These are phyloP conservation scores for Zygaena filipendulae DNA, from an alignment of 2,888 invertebrate genomes.

Conservation along the genomic window DNA sequence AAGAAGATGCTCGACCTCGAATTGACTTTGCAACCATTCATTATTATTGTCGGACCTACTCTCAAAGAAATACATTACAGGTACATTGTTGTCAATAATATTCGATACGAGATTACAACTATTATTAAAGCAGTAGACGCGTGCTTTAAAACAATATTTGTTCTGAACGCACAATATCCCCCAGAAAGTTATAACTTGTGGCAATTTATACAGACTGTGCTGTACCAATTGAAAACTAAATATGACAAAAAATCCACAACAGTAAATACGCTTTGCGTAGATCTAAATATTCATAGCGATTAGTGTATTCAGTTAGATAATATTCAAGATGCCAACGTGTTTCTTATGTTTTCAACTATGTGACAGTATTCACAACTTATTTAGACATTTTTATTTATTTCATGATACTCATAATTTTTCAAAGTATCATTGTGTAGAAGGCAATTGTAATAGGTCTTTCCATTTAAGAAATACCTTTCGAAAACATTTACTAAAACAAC, in stretches of 20 bases:
- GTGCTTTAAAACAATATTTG: background rate
- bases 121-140: background rate
- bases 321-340: background rate
- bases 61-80: background rate
- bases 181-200: background rate
- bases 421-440: slow-evolving; percentile 5
- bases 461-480: slow-evolving; percentile 10
- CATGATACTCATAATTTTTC: slow-evolving; percentile 3
- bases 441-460: slow-evolving; percentile 7
- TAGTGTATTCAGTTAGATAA: background rate
- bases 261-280: background rate
- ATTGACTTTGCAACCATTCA: background rate
- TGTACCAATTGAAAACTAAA: background rate
- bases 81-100: background rate
- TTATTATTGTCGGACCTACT: background rate
- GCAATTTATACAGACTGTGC: background rate
- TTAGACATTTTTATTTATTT: background rate
- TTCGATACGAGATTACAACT: background rate
- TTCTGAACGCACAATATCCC: background rate
- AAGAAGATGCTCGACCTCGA: background rate
- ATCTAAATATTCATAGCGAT: background rate
- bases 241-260: background rate
- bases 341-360: background rate
- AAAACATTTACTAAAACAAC: slow-evolving; percentile 6
- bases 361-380: background rate